Evolutionary conservation across 2,113 vertebrate genomes (phyloP), one percentile per base, ranked within the genome.

Genomic region (Micronisus gabar): DNA sequence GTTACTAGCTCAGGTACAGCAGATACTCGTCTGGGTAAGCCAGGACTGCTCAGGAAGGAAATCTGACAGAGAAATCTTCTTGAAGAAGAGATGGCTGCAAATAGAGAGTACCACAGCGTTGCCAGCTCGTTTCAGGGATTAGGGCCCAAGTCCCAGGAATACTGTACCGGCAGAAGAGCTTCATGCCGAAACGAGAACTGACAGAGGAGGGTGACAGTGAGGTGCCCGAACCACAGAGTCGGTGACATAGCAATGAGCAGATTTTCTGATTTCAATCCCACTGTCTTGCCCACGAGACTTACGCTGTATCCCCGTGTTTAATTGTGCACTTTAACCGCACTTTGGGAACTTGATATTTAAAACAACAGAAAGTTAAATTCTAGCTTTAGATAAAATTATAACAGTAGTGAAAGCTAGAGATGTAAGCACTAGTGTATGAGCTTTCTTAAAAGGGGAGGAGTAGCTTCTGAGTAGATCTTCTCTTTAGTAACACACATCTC

Each of bases 51-150:
- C 29, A 15, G 83, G 70, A 34, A 34, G 62, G 34, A 32, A 26
- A 16, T 36, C 16, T 43, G 62, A 21, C 34, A 32, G 25, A 26
- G 30, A 6, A 8, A 12, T n/a, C 30, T 12, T n/a, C 19, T 21
- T 32, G n/a, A 9, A 34, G 66, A 53, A 17, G 8, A 48, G 18
- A 0, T 27, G 26, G 17, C 15, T 78, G 36, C 22, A 36, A 27
- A 3, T 4, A 34, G 43, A n/a, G 18, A 15, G 25, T 6, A 23
- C 3, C 5, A 3, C 23, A 15, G 58, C 36, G 4, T 4, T 15
- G 14, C 47, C 7, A 17, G 29, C 47, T 55, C 3, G 0, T 18
- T 56, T 30, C 4, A 0, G 29, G 8, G 47, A 15, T 13, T 4
- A 17, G 20, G 19, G 32, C 21, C 41, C 21, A 11, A 10, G 15